phyloP scores from a whole-genome alignment of 1,140 invertebrate genomes.

The Sipha flava region DNA sequence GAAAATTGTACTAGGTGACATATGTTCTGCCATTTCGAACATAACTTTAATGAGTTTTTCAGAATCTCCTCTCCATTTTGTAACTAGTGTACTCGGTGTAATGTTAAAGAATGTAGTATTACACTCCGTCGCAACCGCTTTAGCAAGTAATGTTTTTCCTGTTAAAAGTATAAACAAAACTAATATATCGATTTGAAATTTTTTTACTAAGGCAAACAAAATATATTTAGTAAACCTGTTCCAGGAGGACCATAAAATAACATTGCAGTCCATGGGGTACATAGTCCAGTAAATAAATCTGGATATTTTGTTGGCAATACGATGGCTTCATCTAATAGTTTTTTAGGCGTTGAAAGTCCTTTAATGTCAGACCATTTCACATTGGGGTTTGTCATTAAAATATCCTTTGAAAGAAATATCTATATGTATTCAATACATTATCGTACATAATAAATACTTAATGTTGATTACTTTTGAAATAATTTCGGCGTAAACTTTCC shows the following conservation, averaged over 20 bases:
- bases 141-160: conserved; percentile 83
- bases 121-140: conserved; percentile 76
- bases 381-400: conserved; percentile 53
- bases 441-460: not conserved
- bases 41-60: conserved; percentile 83
- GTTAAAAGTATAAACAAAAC: conserved; percentile 37
- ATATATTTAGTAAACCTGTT: conserved; percentile 42
- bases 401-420: conserved; percentile 49
- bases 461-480: conserved; percentile 45
- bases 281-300: conserved; percentile 65
- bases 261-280: conserved; percentile 71
- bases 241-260: conserved; percentile 76
- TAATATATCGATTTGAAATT: not conserved
- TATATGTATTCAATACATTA: not conserved
- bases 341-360: conserved; percentile 71
- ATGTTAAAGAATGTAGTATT: conserved; percentile 86
- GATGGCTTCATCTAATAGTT: conserved; percentile 77
- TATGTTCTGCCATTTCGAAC: conserved; percentile 80
- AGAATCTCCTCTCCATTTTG: conserved; percentile 91
- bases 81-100: conserved; percentile 75
- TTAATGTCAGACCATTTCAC: conserved; percentile 62
- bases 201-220: too few species aligned
- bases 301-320: conserved; percentile 80
- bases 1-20: conserved; percentile 89
- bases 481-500: conserved; percentile 49